phyloP scores from a whole-genome alignment of 92 coral and sea anemone genomes.

The Metridium senile region DNA sequence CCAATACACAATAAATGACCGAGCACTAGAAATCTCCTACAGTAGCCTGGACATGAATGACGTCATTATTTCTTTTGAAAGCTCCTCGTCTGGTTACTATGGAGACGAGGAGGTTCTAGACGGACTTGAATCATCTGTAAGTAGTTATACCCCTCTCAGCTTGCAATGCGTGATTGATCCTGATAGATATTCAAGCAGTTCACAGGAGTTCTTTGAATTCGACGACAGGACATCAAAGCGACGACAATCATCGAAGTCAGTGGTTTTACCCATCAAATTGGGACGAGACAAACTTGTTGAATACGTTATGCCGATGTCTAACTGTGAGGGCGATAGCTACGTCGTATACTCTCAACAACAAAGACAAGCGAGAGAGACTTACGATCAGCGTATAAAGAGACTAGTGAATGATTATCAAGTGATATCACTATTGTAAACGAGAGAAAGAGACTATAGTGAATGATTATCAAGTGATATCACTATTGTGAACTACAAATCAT shows the following conservation, averaged over 20 bases:
- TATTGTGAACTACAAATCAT: neutral
- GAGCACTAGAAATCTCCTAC: slow-evolving; percentile 25
- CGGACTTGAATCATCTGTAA: slow-evolving; percentile 7
- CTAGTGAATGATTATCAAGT: slow-evolving; percentile 34
- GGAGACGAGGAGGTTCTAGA: slow-evolving; percentile 38
- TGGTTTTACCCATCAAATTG: neutral
- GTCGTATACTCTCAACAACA: slow-evolving; percentile 10
- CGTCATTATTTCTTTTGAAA: slow-evolving; percentile 16
- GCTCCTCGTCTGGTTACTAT: slow-evolving; percentile 28
- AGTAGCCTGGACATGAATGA: slow-evolving; percentile 44
- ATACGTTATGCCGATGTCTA: slow-evolving; percentile 28
- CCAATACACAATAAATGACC: slow-evolving; percentile 5
- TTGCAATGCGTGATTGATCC: neutral
- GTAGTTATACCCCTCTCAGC: neutral
- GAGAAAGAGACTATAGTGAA: neutral
- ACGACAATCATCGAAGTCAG: neutral
- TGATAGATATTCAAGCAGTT: slow-evolving; percentile 14
- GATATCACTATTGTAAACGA: slow-evolving; percentile 22
- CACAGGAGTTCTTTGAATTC: slow-evolving; percentile 21
- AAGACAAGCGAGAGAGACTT: slow-evolving; percentile 21
- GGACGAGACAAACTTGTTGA: slow-evolving; percentile 4
- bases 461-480: slow-evolving; percentile 34
- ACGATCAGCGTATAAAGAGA: slow-evolving; percentile 30
- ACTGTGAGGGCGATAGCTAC: slow-evolving; percentile 8
- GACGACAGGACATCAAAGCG: neutral